Base-by-base conservation (phyloP, 2,797 vertebrate genomes). In the Neostethus bicornis region DNA sequence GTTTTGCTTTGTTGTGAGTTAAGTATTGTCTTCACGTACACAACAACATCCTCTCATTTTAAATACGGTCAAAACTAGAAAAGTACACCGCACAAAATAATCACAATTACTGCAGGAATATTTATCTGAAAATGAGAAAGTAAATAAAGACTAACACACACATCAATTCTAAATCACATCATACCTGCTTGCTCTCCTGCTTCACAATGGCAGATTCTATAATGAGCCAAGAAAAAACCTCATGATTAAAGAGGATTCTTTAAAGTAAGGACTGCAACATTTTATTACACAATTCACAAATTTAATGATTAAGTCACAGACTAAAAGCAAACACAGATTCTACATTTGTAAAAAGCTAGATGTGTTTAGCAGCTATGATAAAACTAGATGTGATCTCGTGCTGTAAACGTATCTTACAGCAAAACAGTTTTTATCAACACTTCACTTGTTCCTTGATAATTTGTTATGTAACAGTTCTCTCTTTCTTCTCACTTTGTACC, bases 1-100 rank as follows among this genome's bases (percentile, higher is more conserved):
- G 41, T 34, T 47, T 31, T 56, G 7, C 25, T 34, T 63, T 64
- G 61, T 61, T 59, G 46, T 51, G 34, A 31, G 20, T 58, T 21
- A 64, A 17, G 53, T 62, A 49, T 11, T 58, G 16, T 47, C 77
- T 63, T 49, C 45, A 61, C 57, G 65, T 41, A 20, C 61, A 46
- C 16, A 28, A 8, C 10, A 10, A 8, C 11, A 70, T 24, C 21
- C 5, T 4, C 6, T 17, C 1, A 59, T 51, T 23, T n/a, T n/a
- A n/a, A n/a, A n/a, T 29, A 48, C 25, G 49, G 20, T 12, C 21
- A 32, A 34, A 20, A 16, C 12, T 26, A 16, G 53, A 21, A 49
- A 1, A 26, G 2, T 1, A 17, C 48, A 38, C 28, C 66, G 51
- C 23, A 25, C 25, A 48, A 1, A 55, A 20, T 0, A 7, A 46